These are phyloP conservation scores for Venusia cambrica DNA, from an alignment of 2,888 invertebrate genomes.

Conservation along the genomic window DNA sequence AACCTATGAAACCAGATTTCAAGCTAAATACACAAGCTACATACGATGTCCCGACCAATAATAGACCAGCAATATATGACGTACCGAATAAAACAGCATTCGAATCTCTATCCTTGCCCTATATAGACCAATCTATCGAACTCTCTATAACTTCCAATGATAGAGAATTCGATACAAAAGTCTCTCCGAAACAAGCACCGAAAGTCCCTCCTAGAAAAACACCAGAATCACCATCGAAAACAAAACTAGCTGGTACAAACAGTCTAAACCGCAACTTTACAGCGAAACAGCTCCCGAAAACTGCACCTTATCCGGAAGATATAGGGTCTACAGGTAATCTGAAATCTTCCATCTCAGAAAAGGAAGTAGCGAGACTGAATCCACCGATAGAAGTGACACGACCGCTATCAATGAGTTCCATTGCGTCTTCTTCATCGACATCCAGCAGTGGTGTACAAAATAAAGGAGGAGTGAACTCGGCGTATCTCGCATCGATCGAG, in stretches of 20 bases:
- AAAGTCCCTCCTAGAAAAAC: constrained; percentile 40
- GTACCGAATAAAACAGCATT: constrained; percentile 71
- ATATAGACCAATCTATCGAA: constrained; percentile 74
- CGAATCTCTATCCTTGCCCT: constrained; percentile 69
- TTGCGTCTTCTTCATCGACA: constrained; percentile 87
- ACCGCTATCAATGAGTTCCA: constrained; percentile 88
- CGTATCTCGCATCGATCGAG: constrained; percentile 93
- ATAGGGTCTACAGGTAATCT: constrained; percentile 70
- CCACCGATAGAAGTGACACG: constrained; percentile 81
- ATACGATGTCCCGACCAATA: constrained; percentile 73
- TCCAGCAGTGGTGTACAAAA: constrained; percentile 83
- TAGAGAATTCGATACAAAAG: constrained; percentile 74
- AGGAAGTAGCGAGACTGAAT: constrained; percentile 73
- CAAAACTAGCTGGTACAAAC: constrained; percentile 57
- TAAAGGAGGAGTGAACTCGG: constrained; percentile 84
- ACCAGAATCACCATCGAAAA: constrained; percentile 54
- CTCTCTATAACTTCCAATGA: constrained; percentile 72
- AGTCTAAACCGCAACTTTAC: constrained; percentile 66
- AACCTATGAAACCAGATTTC: constrained; percentile 55
- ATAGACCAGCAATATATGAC: constrained; percentile 70
- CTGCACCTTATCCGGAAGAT: constrained; percentile 60
- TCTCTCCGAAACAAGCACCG: constrained; percentile 51
- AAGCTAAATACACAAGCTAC: constrained; percentile 56
- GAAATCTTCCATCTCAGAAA: constrained; percentile 60
- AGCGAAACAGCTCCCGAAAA: constrained; percentile 57